Percentiles rank a stretch among this genome's conserved stretches.
phyloP scores from a whole-genome alignment of 2,113 vertebrate species.

The Dolichallabes microphthalmus region DNA sequence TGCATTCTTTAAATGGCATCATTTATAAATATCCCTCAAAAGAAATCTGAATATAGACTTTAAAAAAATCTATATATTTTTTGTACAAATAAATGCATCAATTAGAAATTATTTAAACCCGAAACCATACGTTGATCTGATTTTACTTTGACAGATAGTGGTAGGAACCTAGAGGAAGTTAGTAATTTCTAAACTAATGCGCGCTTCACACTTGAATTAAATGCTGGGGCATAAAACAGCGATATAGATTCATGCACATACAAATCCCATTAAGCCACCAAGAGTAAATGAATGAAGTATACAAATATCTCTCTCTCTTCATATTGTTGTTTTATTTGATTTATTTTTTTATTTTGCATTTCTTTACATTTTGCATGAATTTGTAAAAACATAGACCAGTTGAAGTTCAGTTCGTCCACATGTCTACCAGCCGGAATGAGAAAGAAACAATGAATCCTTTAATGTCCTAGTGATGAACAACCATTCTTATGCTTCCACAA shows the following conservation, averaged over 20 bases:
- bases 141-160: too few relatives aligned
- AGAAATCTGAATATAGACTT: neutral
- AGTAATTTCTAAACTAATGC: neutral
- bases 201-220: neutral
- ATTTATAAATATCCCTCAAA: neutral
- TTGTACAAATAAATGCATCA: neutral
- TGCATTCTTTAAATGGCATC: neutral
- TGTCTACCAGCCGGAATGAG: conserved; percentile 41
- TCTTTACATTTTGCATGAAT: neutral
- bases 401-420: neutral
- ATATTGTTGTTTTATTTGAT: neutral
- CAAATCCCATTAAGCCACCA: neutral
- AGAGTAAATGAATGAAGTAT: neutral
- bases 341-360: neutral
- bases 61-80: neutral
- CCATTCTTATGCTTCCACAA: conserved; percentile 46
- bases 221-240: neutral
- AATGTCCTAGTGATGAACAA: conserved; percentile 48
- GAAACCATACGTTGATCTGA: neutral
- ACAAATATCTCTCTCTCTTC: neutral
- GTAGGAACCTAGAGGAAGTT: too few relatives aligned
- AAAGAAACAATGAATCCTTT: conserved; percentile 40
- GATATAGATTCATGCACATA: neutral
- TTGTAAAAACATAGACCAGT: neutral
- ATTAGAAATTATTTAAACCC: neutral